phyloP scores from a whole-genome alignment of 2,113 vertebrate species.

The Caracal caracal region DNA sequence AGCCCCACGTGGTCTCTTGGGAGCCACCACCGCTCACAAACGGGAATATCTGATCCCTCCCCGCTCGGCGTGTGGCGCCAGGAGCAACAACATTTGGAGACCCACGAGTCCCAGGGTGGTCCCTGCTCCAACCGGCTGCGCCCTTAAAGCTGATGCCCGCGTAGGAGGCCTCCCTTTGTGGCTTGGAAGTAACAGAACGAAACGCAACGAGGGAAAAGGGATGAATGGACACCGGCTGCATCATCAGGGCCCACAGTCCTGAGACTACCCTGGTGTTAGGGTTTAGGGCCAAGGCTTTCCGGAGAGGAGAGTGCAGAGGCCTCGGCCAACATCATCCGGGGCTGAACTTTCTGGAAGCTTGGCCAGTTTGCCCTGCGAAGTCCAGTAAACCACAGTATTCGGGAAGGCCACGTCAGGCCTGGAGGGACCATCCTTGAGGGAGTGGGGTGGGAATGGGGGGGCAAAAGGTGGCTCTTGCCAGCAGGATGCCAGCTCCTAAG shows the following conservation, averaged over 20 bases:
- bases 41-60: background rate
- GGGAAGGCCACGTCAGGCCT: background rate
- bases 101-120: conserved; percentile 26
- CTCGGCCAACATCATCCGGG: background rate
- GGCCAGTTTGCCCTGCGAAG: background rate
- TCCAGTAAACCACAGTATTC: background rate
- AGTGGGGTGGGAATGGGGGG: background rate
- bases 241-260: background rate
- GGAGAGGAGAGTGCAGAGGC: background rate
- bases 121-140: conserved; percentile 38
- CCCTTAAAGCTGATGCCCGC: background rate
- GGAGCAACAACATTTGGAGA: conserved; percentile 15
- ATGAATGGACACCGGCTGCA: background rate
- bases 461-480: background rate
- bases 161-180: background rate
- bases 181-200: background rate
- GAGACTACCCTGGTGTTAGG: background rate
- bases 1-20: background rate
- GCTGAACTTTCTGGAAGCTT: background rate
- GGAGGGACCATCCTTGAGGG: background rate
- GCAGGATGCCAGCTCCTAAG: background rate
- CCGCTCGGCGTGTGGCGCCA: background rate
- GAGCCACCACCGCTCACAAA: background rate
- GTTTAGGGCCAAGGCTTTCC: background rate
- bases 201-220: background rate